A percentile compares a stretch with the other conserved stretches of the same genome.
phyloP scores from a whole-genome alignment of 1,140 invertebrate species.

The Anthonomus grandis region DNA sequence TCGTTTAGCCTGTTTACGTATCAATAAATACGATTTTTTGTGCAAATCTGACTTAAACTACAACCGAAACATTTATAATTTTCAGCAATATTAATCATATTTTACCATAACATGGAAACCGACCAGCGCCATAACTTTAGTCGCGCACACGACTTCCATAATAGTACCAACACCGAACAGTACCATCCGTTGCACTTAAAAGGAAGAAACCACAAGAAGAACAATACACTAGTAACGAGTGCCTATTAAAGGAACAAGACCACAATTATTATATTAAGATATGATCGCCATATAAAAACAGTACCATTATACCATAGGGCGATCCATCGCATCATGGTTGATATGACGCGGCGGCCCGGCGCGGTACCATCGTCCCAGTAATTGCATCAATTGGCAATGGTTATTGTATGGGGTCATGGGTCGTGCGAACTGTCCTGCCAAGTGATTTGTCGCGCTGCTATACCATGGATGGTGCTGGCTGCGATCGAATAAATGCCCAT shows the following conservation, averaged over 20 bases:
- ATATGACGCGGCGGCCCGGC: constrained; percentile 8
- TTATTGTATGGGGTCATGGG: constrained; percentile 45
- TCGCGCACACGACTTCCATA: constrained; percentile 13
- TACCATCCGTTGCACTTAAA: constrained; percentile 5
- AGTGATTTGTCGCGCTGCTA: constrained; percentile 45
- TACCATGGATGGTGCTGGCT: too few relatives aligned
- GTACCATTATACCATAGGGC: constrained; percentile 18
- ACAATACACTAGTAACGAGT: constrained; percentile 20
- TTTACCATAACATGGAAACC: too few relatives aligned
- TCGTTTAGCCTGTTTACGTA: too few relatives aligned
- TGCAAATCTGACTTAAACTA: too few relatives aligned
- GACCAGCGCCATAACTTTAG: too few relatives aligned
- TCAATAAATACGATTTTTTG: too few relatives aligned
- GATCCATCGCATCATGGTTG: constrained; percentile 2
- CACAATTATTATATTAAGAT: constrained; percentile 25
- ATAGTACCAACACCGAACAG: constrained; percentile 3
- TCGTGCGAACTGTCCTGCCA: constrained; percentile 47
- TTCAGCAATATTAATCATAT: too few relatives aligned
- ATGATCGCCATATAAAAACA: constrained; percentile 24
- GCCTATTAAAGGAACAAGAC: constrained; percentile 17
- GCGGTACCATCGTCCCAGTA: constrained; percentile 25
- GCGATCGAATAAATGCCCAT: constrained; percentile 14
- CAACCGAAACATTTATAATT: too few relatives aligned
- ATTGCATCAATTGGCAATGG: constrained; percentile 46
- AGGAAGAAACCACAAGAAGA: constrained; percentile 21